Conservation (phyloP, 2,888 invertebrate species). For the Dorcus parallelipipedus region DNA sequence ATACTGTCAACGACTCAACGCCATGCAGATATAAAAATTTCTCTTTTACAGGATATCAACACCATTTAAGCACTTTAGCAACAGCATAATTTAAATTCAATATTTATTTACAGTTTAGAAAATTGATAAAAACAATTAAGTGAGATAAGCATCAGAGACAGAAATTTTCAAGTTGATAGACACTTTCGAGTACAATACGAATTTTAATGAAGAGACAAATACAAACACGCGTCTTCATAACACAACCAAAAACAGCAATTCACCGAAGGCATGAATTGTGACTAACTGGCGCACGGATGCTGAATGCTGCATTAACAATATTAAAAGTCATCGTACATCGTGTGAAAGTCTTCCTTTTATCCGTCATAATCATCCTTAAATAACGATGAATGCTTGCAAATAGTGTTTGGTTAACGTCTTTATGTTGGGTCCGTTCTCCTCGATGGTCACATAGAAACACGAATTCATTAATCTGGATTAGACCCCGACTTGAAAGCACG, state of each 20-base stretch:
- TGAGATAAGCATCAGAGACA: too few relatives aligned
- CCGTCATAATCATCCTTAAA: background rate
- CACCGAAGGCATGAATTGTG: background rate
- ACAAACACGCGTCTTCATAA: background rate
- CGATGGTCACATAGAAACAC: background rate
- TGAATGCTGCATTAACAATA: background rate
- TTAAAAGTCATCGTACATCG: slow-evolving; percentile 1
- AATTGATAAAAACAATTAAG: too few relatives aligned
- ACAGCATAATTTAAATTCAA: too few relatives aligned
- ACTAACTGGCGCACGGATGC: background rate
- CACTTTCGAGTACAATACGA: background rate
- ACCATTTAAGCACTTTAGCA: too few relatives aligned
- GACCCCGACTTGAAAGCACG: background rate
- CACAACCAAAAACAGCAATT: background rate
- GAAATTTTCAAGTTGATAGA: too few relatives aligned
- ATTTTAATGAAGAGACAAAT: background rate
- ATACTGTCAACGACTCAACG: too few relatives aligned
- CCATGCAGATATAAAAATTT: too few relatives aligned
- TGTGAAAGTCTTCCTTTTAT: background rate
- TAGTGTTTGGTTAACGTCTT: background rate
- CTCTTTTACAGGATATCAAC: too few relatives aligned
- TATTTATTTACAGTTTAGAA: too few relatives aligned
- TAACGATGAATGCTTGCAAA: background rate
- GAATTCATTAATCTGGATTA: background rate
- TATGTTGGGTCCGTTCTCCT: background rate